phyloP scores from a whole-genome alignment of 2,797 vertebrate species.

The Chaetodon trifasciatus region DNA sequence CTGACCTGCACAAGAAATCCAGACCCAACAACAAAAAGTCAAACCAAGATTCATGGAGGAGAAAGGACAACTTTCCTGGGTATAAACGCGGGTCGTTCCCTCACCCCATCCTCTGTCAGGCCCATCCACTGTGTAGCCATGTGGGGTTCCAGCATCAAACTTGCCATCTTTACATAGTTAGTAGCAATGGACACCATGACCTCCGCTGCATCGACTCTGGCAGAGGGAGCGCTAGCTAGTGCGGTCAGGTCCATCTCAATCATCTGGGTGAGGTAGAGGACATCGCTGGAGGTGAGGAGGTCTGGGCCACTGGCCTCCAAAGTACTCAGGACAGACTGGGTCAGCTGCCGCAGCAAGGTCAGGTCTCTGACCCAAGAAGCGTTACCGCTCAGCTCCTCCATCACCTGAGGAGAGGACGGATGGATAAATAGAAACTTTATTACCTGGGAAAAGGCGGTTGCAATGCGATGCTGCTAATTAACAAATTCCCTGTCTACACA shows the following conservation, averaged over 20 bases:
- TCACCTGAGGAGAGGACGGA: conserved; percentile 56
- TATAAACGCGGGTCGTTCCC: conserved; percentile 15
- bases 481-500: background rate
- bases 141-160: conserved; percentile 80
- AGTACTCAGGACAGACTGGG: conserved; percentile 63
- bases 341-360: conserved; percentile 68
- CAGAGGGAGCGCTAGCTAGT: background rate
- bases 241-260: conserved; percentile 66
- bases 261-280: conserved; percentile 77
- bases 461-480: background rate
- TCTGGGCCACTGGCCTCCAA: conserved; percentile 64
- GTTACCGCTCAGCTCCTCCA: conserved; percentile 65
- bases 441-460: background rate
- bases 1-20: conserved; percentile 68
- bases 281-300: conserved; percentile 76
- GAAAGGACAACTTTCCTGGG: background rate
- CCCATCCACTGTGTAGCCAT: conserved; percentile 79
- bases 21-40: conserved; percentile 8
- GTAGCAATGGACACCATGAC: conserved; percentile 80
- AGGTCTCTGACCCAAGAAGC: conserved; percentile 59
- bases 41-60: background rate
- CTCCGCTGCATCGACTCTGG: conserved; percentile 52
- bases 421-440: background rate
- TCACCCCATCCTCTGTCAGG: conserved; percentile 76
- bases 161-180: conserved; percentile 82